phyloP scores from a whole-genome alignment of 2,888 invertebrate species.

The Drosophila tripunctata region DNA sequence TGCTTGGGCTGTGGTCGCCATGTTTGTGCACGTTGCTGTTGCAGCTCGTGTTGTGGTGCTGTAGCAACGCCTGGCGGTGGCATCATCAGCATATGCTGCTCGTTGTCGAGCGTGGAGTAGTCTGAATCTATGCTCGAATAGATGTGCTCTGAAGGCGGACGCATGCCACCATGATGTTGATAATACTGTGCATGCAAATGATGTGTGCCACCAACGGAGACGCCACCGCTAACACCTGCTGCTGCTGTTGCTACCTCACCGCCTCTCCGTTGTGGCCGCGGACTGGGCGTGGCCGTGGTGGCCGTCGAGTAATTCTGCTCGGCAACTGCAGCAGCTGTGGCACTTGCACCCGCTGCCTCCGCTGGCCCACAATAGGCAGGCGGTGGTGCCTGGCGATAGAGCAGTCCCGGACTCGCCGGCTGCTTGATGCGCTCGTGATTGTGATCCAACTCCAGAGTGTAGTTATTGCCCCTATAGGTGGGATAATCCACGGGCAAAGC shows the following conservation, averaged over 20 bases:
- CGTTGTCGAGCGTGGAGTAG: constrained; percentile 86
- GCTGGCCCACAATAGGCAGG: constrained; percentile 84
- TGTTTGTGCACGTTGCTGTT: constrained; percentile 81
- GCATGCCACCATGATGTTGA: constrained; percentile 83
- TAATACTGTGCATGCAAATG: constrained; percentile 78
- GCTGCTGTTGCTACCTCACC: constrained; percentile 79
- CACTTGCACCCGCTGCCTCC: constrained; percentile 74
- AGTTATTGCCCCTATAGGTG: constrained; percentile 92
- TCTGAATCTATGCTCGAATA: constrained; percentile 95
- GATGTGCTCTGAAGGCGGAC: constrained; percentile 94
- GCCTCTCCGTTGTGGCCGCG: constrained; percentile 85
- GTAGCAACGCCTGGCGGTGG: constrained; percentile 57
- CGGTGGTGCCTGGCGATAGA: constrained; percentile 84
- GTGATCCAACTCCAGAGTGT: constrained; percentile 91
- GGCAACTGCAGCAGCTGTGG: constrained; percentile 85
- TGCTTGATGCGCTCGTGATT: constrained; percentile 84
- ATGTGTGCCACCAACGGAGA: constrained; percentile 75
- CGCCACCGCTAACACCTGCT: constrained; percentile 78
- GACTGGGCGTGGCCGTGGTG: constrained; percentile 86
- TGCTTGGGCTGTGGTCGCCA: constrained; percentile 85
- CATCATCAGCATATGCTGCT: constrained; percentile 84
- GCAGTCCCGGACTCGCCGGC: constrained; percentile 83
- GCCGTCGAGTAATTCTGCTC: constrained; percentile 26
- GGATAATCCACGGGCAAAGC: constrained; percentile 92
- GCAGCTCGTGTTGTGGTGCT: background rate